Percentiles rank a stretch among this genome's conserved stretches.
Evolutionary conservation across 2,113 vertebrate genomes (phyloP).

Genomic region (Protobothrops mucrosquamatus): DNA sequence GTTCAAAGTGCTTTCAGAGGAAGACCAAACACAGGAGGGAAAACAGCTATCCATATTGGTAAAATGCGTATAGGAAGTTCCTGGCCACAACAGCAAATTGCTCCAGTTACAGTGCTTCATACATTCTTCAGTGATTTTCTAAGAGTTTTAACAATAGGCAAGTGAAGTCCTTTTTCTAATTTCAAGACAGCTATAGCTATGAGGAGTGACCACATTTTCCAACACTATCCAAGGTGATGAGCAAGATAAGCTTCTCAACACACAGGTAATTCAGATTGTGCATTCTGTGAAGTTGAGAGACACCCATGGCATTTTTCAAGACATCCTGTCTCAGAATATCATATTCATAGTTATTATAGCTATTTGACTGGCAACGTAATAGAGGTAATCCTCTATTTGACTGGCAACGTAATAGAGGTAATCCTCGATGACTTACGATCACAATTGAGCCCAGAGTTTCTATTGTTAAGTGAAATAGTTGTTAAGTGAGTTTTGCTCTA

Average conservation of each 20-base stretch:
- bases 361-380: background rate
- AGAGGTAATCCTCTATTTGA: background rate
- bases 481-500: background rate
- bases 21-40: background rate
- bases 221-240: background rate
- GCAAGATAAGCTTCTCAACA: background rate
- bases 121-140: background rate
- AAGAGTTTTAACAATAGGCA: background rate
- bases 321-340: background rate
- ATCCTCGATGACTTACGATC: background rate
- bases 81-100: background rate
- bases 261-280: background rate
- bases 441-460: background rate
- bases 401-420: background rate
- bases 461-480: background rate
- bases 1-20: background rate
- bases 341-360: background rate
- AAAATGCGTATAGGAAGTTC: background rate
- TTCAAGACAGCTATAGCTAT: background rate
- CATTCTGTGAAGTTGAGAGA: background rate
- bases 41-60: background rate
- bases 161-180: background rate
- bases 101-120: background rate
- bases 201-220: background rate
- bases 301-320: background rate